A percentile compares a stretch with the other conserved stretches of the same genome.
Conservation (phyloP, 92 coral and sea anemone species). For the Siderastrea radians region DNA sequence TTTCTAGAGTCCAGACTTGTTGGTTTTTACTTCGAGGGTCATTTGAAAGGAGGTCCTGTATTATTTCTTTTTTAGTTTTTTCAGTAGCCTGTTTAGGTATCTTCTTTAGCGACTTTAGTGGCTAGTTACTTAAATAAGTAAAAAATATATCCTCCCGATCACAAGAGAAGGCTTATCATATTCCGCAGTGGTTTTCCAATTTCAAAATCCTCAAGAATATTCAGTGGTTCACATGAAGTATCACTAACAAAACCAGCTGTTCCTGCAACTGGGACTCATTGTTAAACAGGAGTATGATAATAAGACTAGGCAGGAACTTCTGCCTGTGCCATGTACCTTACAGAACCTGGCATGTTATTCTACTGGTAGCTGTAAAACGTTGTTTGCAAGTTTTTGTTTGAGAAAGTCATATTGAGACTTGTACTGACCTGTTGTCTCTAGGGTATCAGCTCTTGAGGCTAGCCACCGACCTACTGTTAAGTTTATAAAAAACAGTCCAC, state of each 20-base stretch:
- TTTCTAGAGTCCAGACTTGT: too few relatives aligned
- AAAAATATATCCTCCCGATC: too few relatives aligned
- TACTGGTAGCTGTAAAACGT: constrained; percentile 9
- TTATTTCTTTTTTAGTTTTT: too few relatives aligned
- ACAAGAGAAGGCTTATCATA: too few relatives aligned
- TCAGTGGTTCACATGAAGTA: constrained; percentile 38
- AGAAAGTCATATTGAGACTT: constrained; percentile 27
- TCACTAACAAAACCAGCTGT: constrained; percentile 2
- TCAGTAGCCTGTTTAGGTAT: too few relatives aligned
- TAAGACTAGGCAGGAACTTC: constrained; percentile 2
- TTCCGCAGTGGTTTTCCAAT: too few relatives aligned
- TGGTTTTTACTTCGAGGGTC: too few relatives aligned
- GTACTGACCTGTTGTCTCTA: constrained; percentile 19
- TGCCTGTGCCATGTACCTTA: constrained; percentile 8
- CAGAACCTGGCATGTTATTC: constrained; percentile 24
- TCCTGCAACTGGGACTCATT: constrained; percentile 23
- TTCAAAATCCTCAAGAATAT: constrained; percentile 28
- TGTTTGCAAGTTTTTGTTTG: neutral
- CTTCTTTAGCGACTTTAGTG: too few relatives aligned
- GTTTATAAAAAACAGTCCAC: neutral
- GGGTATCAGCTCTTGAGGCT: neutral
- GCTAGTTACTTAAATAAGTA: too few relatives aligned
- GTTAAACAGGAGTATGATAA: constrained; percentile 31
- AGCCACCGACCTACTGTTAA: constrained; percentile 1
- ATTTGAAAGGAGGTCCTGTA: too few relatives aligned